These are phyloP conservation scores for Apamea anceps DNA, from an alignment of 2,888 invertebrate species.

Conservation along the genomic window DNA sequence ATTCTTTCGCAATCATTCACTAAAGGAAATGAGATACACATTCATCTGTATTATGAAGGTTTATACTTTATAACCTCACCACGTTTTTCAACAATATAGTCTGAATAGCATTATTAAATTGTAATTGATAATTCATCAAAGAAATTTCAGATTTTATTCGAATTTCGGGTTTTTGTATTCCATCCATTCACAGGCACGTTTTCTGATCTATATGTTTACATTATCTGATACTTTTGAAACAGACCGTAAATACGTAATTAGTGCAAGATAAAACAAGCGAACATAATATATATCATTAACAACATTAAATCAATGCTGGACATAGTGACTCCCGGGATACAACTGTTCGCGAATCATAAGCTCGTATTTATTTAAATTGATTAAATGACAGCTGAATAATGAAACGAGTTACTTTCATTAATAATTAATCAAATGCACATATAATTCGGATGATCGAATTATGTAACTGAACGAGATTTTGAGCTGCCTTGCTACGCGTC, in stretches of 20 bases:
- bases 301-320: conserved; percentile 41
- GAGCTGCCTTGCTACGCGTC: not conserved
- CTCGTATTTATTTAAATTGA: conserved; percentile 48
- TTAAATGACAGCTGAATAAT: conserved; percentile 32
- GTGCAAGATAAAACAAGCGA: not conserved
- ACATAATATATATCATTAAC: conserved; percentile 16
- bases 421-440: conserved; percentile 22
- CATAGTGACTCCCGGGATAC: conserved; percentile 10
- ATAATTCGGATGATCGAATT: conserved; percentile 32
- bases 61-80: not conserved
- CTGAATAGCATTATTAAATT: not conserved
- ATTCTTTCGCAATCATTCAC: not conserved
- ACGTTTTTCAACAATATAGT: not conserved
- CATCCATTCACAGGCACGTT: not conserved
- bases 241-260: conserved; percentile 10
- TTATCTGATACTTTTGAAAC: not conserved
- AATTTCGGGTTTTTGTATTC: not conserved
- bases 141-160: too few relatives aligned
- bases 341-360: conserved; percentile 27
- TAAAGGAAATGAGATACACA: not conserved
- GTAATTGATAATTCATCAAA: not conserved
- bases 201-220: not conserved
- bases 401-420: conserved; percentile 37
- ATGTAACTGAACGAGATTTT: conserved; percentile 18
- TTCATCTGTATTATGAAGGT: not conserved